Percentiles rank a stretch among this genome's conserved stretches.
Evolutionary conservation across 2,797 vertebrate genomes (phyloP).

Genomic region (Pogonophryne albipinna): DNA sequence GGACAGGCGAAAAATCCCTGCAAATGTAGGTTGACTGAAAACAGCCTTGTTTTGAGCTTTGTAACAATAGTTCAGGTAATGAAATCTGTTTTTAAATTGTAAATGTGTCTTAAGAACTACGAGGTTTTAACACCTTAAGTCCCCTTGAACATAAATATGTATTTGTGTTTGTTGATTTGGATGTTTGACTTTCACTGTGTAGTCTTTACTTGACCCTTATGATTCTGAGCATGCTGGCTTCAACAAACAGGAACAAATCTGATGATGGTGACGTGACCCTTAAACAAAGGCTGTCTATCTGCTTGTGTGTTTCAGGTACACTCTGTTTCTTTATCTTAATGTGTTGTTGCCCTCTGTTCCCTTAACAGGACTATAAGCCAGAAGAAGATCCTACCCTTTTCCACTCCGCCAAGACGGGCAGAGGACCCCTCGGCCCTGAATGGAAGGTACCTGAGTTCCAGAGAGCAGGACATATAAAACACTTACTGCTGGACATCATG

Average conservation of each 20-base stretch:
- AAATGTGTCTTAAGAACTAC: not conserved
- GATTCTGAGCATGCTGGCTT: not conserved
- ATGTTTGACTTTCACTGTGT: too few relatives aligned
- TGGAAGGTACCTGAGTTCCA: constrained; percentile 90
- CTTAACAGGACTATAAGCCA: constrained; percentile 92
- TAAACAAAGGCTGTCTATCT: too few relatives aligned
- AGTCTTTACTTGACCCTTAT: not conserved
- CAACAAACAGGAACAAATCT: not conserved
- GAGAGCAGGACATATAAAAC: not conserved
- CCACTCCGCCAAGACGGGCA: constrained; percentile 92
- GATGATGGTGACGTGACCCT: not conserved
- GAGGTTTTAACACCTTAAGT: too few relatives aligned
- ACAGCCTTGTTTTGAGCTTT: not conserved
- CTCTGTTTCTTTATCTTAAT: not conserved
- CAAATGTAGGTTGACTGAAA: not conserved
- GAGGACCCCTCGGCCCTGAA: constrained; percentile 92
- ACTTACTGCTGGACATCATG: fast-evolving
- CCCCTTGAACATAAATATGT: too few relatives aligned
- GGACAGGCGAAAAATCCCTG: too few relatives aligned
- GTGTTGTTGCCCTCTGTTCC: not conserved
- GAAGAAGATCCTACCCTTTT: constrained; percentile 94
- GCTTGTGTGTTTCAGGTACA: not conserved
- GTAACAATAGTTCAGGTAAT: not conserved
- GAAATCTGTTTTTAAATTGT: not conserved
- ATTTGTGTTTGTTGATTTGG: too few relatives aligned